Evolutionary conservation across 2,888 invertebrate species (phyloP).

Genomic region (Sphinx pinastri): DNA sequence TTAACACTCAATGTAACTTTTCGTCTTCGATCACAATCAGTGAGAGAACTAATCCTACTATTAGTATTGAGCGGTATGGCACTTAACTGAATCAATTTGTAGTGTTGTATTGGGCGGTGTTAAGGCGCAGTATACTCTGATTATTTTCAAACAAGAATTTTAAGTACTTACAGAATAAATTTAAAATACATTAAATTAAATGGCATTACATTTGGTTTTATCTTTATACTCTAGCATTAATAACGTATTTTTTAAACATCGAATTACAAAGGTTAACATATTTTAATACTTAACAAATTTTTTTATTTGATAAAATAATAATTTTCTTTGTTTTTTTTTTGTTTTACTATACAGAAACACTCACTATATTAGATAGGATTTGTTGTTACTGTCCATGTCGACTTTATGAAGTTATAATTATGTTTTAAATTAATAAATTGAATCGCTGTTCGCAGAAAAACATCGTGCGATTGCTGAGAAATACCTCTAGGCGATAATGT

Average conservation of each 20-base stretch:
- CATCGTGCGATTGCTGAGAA: constrained; percentile 21
- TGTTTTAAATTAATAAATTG: constrained; percentile 13
- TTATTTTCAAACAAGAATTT: constrained; percentile 17
- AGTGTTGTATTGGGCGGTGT: constrained; percentile 19
- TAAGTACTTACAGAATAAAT: constrained; percentile 14
- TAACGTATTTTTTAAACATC: background rate
- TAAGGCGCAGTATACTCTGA: constrained; percentile 16
- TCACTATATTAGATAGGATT: background rate
- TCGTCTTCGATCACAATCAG: constrained; percentile 26
- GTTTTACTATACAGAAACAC: background rate
- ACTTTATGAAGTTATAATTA: background rate
- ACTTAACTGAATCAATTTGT: constrained; percentile 24
- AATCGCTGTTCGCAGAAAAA: constrained; percentile 19
- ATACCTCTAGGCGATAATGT: constrained; percentile 20
- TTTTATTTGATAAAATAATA: background rate
- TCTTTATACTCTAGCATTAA: background rate
- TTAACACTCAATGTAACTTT: constrained; percentile 23
- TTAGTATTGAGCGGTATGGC: constrained; percentile 18
- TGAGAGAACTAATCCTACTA: constrained; percentile 22
- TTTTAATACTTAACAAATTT: background rate
- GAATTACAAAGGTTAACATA: background rate
- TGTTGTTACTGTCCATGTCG: no score
- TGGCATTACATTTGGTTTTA: constrained; percentile 4
- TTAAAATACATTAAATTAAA: constrained; percentile 21
- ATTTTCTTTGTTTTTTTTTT: background rate